Percentiles rank a stretch among this genome's conserved stretches.
These are phyloP conservation scores for Bradypus variegatus DNA, from an alignment of 2,797 vertebrate species.

Conservation along the genomic window DNA sequence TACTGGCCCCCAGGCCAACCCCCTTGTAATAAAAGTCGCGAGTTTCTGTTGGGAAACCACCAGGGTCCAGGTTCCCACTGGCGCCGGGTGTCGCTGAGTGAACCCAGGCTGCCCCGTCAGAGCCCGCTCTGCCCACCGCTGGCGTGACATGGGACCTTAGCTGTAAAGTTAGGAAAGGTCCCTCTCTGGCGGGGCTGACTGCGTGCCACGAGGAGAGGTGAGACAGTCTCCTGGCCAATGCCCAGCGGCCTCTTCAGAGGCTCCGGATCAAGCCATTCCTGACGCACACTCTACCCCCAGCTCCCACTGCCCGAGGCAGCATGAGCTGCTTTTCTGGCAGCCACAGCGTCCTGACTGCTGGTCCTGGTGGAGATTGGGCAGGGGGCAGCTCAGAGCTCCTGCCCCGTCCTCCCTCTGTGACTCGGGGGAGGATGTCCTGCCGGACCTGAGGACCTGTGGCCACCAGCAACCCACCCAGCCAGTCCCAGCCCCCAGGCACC, in stretches of 20 bases:
- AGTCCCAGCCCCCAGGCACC: slow-evolving; percentile 18
- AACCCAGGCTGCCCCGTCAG: not conserved
- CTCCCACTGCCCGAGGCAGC: not conserved
- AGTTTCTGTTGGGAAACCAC: not conserved
- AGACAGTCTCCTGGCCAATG: not conserved
- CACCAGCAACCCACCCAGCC: slow-evolving; percentile 36
- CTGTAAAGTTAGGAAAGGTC: not conserved
- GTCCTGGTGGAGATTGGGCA: not conserved
- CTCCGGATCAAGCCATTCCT: not conserved
- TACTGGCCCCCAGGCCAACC: too few species aligned
- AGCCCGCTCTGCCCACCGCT: not conserved
- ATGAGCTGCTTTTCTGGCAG: not conserved
- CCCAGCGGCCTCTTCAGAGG: not conserved
- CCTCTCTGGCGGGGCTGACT: not conserved
- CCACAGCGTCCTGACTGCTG: not conserved
- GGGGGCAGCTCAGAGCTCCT: not conserved
- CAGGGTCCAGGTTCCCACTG: not conserved
- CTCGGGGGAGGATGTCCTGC: not conserved
- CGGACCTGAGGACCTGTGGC: slow-evolving; percentile 42
- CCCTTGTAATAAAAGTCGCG: not conserved
- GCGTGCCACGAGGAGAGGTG: not conserved
- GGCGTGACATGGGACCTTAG: not conserved
- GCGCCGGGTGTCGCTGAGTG: not conserved
- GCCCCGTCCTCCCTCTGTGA: not conserved
- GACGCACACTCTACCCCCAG: not conserved